Evolutionary conservation across 2,113 vertebrate genomes (phyloP).

Genomic region (Sigmodon hispidus): DNA sequence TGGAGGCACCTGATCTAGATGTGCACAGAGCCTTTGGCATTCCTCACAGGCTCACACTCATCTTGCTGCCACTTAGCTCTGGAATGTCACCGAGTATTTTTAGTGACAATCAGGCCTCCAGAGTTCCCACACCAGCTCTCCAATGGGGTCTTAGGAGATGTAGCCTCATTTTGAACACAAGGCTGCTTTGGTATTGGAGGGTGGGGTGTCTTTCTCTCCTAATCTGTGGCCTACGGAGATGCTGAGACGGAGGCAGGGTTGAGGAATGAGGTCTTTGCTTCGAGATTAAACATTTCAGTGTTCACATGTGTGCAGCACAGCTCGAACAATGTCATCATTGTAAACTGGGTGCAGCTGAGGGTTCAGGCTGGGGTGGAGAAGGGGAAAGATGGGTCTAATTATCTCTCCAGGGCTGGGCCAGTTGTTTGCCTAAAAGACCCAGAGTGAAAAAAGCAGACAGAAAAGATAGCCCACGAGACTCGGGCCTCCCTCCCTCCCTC

Average conservation of each 20-base stretch:
- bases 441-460: slow-evolving; percentile 59
- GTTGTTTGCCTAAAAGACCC: slow-evolving; percentile 77
- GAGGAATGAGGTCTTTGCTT: slow-evolving; percentile 77
- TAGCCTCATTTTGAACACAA: background rate
- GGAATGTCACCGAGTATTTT: slow-evolving; percentile 76
- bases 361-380: slow-evolving; percentile 37
- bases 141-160: slow-evolving; percentile 37
- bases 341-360: slow-evolving; percentile 77
- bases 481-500: fast-evolving
- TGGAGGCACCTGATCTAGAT: fast-evolving
- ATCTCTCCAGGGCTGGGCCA: slow-evolving; percentile 82
- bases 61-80: slow-evolving; percentile 72
- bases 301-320: slow-evolving; percentile 83
- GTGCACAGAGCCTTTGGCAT: background rate
- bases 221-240: slow-evolving; percentile 81
- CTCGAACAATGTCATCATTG: slow-evolving; percentile 87
- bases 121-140: slow-evolving; percentile 70
- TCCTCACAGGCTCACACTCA: fast-evolving
- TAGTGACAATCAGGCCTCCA: slow-evolving; percentile 77
- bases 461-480: background rate
- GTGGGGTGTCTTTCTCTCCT: background rate
- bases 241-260: slow-evolving; percentile 78
- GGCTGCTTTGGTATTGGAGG: background rate
- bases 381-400: slow-evolving; percentile 87
- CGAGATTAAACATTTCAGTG: slow-evolving; percentile 85